phyloP scores from a whole-genome alignment of 2,888 invertebrate species.

The Nephrocerus scutellatus region DNA sequence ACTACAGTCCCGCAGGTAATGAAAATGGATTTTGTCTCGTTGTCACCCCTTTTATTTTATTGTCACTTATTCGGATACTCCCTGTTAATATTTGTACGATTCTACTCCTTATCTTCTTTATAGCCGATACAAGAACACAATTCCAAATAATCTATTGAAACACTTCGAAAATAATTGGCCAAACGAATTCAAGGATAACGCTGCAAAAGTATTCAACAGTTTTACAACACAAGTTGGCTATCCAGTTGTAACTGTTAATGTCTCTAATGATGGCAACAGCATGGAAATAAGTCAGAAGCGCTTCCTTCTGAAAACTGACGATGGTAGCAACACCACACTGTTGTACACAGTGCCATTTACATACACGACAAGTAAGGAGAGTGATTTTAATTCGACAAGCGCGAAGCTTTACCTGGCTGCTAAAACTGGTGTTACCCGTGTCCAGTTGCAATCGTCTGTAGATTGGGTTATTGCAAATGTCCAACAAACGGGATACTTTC shows the following conservation, averaged over 20 bases:
- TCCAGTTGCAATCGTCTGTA: not conserved
- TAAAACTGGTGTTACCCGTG: fast-evolving
- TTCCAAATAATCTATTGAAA: conserved; percentile 51
- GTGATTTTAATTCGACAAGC: conserved; percentile 28
- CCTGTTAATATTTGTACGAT: not conserved
- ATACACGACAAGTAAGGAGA: conserved; percentile 32
- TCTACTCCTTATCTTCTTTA: not conserved
- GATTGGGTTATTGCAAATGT: conserved; percentile 41
- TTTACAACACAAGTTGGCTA: conserved; percentile 64
- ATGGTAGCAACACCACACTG: conserved; percentile 25
- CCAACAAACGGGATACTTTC: conserved; percentile 50
- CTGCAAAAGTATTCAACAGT: conserved; percentile 42
- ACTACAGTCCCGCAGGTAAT: no score
- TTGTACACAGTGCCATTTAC: conserved; percentile 39
- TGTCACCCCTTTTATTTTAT: not conserved
- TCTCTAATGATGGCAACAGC: conserved; percentile 18
- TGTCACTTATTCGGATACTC: not conserved
- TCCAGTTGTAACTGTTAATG: conserved; percentile 54
- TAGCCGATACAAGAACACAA: conserved; percentile 37
- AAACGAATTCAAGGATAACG: conserved; percentile 31
- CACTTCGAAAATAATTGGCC: conserved; percentile 44
- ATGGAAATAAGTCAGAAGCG: conserved; percentile 36
- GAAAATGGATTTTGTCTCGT: no score
- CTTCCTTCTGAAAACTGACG: conserved; percentile 34
- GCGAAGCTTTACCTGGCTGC: conserved; percentile 32